phyloP scores from a whole-genome alignment of 2,888 invertebrate genomes.

The Xiphydria camelus region DNA sequence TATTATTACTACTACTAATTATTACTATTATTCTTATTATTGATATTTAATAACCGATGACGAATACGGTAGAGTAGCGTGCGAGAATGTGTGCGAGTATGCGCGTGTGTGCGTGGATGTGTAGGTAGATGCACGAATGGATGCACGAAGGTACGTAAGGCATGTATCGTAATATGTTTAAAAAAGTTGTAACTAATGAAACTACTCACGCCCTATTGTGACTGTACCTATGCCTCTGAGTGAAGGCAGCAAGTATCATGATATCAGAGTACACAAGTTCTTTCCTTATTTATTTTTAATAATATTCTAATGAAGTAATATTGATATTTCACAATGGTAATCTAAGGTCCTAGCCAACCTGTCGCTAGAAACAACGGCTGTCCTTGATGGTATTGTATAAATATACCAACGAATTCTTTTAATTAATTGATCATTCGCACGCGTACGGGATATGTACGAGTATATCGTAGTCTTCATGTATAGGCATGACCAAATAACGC shows the following conservation, averaged over 20 bases:
- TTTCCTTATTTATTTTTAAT: conserved; percentile 9
- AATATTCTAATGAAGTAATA: conserved; percentile 9
- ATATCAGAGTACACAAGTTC: conserved; percentile 10
- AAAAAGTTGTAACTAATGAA: conserved; percentile 3
- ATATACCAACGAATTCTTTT: conserved; percentile 35
- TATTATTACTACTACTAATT: background rate
- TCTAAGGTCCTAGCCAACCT: conserved; percentile 9
- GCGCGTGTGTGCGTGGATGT: conserved; percentile 9
- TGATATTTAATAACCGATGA: conserved; percentile 17
- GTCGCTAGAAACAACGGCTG: conserved; percentile 18
- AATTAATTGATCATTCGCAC: conserved; percentile 1
- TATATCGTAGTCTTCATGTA: too few species aligned
- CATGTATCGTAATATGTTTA: background rate
- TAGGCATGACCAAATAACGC: conserved; percentile 2
- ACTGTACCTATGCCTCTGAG: conserved; percentile 21
- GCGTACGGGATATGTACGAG: too few species aligned
- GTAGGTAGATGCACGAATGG: too few species aligned
- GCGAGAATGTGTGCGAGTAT: conserved; percentile 14
- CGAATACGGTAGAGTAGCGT: background rate
- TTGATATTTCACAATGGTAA: conserved; percentile 19
- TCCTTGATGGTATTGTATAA: conserved; percentile 21
- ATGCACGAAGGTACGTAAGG: conserved; percentile 9
- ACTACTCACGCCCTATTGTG: conserved; percentile 15
- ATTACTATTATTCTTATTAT: conserved; percentile 12
- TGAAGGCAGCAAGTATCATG: conserved; percentile 16